Evolutionary conservation across 2,888 invertebrate species (phyloP).

Genomic region (Zhuqinia jingwanae): DNA sequence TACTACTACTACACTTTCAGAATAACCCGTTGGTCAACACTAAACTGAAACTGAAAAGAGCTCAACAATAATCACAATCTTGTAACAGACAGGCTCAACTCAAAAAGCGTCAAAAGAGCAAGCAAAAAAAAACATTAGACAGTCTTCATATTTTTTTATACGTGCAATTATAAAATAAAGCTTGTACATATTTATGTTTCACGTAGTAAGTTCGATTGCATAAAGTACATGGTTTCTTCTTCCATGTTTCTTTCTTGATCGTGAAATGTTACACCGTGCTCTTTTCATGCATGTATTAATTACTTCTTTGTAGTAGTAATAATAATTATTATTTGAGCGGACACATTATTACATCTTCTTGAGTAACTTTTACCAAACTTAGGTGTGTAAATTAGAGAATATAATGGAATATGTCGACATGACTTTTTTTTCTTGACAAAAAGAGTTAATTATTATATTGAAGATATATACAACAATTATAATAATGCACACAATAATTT

Average conservation of each 20-base stretch:
- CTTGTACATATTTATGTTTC: background rate
- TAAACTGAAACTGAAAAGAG: background rate
- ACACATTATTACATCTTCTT: conserved; percentile 26
- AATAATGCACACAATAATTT: no score
- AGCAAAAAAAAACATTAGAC: background rate
- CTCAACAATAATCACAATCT: background rate
- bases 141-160: background rate
- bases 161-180: no score
- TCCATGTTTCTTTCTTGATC: background rate
- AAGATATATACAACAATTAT: no score
- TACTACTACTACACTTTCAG: conserved; percentile 13
- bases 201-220: background rate
- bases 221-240: background rate
- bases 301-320: background rate
- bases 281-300: conserved; percentile 1
- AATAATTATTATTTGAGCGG: conserved; percentile 10
- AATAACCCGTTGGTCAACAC: conserved; percentile 35
- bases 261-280: background rate
- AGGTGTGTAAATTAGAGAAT: conserved; percentile 30
- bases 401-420: conserved; percentile 31
- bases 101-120: background rate
- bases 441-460: background rate
- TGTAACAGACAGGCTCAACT: no score
- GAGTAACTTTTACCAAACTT: conserved; percentile 7
- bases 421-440: background rate